Evolutionary conservation across 2,888 invertebrate genomes (phyloP), one percentile per base, ranked within the genome.

Genomic region (Ophraella communa): DNA sequence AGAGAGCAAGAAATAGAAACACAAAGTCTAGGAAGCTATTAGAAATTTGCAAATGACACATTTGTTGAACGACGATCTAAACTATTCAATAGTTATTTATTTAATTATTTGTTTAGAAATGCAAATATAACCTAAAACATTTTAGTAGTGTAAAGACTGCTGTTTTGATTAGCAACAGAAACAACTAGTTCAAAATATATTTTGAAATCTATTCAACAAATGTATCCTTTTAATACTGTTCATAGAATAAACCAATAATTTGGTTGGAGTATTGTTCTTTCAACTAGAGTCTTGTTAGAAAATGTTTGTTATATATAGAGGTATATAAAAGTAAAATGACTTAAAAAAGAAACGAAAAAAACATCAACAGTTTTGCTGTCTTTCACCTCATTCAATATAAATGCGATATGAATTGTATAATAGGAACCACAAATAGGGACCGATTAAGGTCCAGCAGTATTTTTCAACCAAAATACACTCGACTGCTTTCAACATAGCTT

Each of bases 381-480:
- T 68, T 67, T 71, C 70, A 69, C 70, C 68, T 70, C 65, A 73
- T 74, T 73, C 75, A 77, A 75, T 78, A 78, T n/a, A n/a, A n/a
- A n/a, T 62, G 79, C 80, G 82, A 82, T 82, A 82, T 82, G 82
- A 82, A 82, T 81, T 80, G 77, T 77, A 79, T 80, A 70, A 64
- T 82, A 82, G 82, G 81, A 82, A 82, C 62, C 62, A 62, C 56
- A 56, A 62, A 63, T 49, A 14, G 33, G 42, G 52, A 57, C 63
- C 42, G 20, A 60, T 39, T 62, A 21, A 66, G 71, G 79, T 77
- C 79, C 80, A 76, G 78, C 76, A 78, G 76, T 76, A 73, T 71
- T 52, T 56, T 68, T n/a, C n/a, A n/a, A 75, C 75, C 76, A 75
- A 73, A 79, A 80, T 78, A 80, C 80, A 81, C 80, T 80, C 78